Evolutionary conservation across 2,888 invertebrate species (phyloP), one percentile per base, ranked within the genome.

Genomic region (Helicoverpa assulta): DNA sequence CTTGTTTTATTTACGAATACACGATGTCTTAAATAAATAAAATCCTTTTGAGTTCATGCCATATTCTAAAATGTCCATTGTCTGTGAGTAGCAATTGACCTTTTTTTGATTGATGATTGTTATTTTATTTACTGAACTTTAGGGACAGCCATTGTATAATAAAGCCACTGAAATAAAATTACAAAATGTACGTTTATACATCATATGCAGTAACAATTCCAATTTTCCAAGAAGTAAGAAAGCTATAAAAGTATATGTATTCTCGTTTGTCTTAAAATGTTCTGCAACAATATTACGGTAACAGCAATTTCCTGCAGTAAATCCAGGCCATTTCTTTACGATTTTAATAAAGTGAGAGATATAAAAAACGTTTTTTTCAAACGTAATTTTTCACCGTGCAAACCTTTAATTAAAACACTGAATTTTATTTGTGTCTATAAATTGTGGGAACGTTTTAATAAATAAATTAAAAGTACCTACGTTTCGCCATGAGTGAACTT

Each of bases 271-370:
- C 61, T 59, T 65, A 26, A 65, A 47, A 61, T 58, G 59, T 62
- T 69, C 21, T 56, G 26, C 40, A 55, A 37, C 16, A 70, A 69
- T 50, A 62, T 61, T 56, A 59, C 16, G 57, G 60, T 65, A 64
- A 51, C 74, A 67, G 76, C 54, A 60, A 69, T 65, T 76, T 75
- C 55, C 52, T 62, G 64, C 40, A 61, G 76, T 65, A 65, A 75
- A 76, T 66, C 37, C 51, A 53, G 53, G 10, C 50, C 50, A 70
- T 80, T 63, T 70, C 75, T 76, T 80, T 70, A 76, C 55, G 56
- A 80, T 76, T 70, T 76, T 80, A 76, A 80, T 76, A 70, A 76
- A 76, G 55, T 62, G 64, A 59, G 37, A 65, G 63, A 62, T 61
- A 40, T 67, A 47, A 70, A 68, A 62, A 21, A 52, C 52, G 18